These are phyloP conservation scores for Himantopus leucocephalus DNA, from an alignment of 2,113 vertebrate genomes.

Conservation along the genomic window DNA sequence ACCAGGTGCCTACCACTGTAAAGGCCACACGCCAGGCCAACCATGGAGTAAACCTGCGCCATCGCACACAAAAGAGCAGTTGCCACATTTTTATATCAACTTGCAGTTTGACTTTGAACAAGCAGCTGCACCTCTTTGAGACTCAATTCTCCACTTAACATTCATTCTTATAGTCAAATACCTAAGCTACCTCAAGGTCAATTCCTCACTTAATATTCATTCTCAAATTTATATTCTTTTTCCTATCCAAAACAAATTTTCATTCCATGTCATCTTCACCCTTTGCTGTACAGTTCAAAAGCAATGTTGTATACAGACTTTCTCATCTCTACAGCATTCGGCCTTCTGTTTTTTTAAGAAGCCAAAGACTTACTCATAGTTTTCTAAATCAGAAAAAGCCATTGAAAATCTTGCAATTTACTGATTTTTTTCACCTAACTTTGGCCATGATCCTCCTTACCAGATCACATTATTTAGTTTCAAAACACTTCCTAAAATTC, in stretches of 20 bases:
- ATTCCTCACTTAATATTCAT: not conserved
- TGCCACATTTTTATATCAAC: not conserved
- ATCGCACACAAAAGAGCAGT: rapidly evolving
- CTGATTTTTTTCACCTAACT: not conserved
- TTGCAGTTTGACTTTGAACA: not conserved
- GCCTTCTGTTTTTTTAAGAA: not conserved
- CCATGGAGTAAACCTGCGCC: rapidly evolving
- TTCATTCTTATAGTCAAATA: not conserved
- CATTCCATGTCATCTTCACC: not conserved
- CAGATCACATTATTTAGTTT: not conserved
- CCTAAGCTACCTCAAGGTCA: not conserved
- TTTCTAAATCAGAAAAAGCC: not conserved
- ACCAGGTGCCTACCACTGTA: too few relatives aligned
- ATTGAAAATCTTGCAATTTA: not conserved
- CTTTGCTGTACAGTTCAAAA: not conserved
- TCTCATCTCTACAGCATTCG: not conserved
- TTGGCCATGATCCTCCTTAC: not conserved
- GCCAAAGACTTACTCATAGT: not conserved
- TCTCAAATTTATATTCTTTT: not conserved
- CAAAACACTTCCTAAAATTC: not conserved
- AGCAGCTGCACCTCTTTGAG: not conserved
- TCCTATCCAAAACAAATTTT: not conserved
- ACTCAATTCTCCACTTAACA: not conserved
- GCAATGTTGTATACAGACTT: not conserved
- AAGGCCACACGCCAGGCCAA: not conserved